Evolutionary conservation across 1,140 invertebrate genomes (phyloP), one percentile per base, ranked within the genome.

Genomic region (Lordiphosa mommai): DNA sequence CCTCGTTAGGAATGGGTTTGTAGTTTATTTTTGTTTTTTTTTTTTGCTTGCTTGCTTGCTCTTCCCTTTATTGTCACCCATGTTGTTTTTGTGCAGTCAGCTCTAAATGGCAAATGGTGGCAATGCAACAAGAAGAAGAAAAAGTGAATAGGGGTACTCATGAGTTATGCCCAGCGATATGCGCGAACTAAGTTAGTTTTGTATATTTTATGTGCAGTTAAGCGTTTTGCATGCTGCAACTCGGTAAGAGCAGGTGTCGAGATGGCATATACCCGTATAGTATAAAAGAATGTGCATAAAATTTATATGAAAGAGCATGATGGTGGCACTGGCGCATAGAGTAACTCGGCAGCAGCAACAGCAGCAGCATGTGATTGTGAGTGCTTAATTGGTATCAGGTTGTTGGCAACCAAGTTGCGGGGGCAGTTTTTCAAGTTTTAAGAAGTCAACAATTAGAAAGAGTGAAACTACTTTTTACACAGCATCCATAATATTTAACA

Each of bases 181-280:
- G 63, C 61, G 61, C 56, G 41, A 68, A 73, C 71, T 73, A 76
- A 76, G 73, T 72, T 79, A 68, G 67, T 79, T 71, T 63, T 77
- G 72, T 77, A 79, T 68, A 72, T 77, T 77, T 72, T 72, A 77
- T 77, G 73, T 72, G 72, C 58, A 77, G 73, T 79, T 72, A 77
- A 77, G 72, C 68, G 73, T 77, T 66, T 77, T 64, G 73, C 67
- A 63, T 61, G 55, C 37, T 36, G 34, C 37, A 63, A 55, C 51
- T 38, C 34, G 37, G 33, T 13, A 32, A 29, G 47, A n/a, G 41
- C 37, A 66, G 63, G 51, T 66, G 63, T 65, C 61, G 36, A 66
- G 51, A 27, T 43, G 37, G 43, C 23, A 14, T 48, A n/a, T n/a
- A 1, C n/a, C 2, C 4, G 32, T 12, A 34, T 12, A 17, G 10